Evolutionary conservation across 1,140 invertebrate species (phyloP).

Genomic region (Drosophila ironensis): DNA sequence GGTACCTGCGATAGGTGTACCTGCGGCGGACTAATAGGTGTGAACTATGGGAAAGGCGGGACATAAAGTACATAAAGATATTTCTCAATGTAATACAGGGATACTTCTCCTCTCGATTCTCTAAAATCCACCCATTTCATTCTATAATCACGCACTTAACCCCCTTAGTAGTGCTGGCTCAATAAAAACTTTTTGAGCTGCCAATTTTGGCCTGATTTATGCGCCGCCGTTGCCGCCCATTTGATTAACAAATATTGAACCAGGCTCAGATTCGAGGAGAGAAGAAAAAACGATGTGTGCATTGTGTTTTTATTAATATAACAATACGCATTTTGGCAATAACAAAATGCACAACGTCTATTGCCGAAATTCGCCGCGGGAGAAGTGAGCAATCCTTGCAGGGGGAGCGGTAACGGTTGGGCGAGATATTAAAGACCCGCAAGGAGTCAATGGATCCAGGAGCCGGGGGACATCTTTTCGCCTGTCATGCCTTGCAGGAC

Average conservation of each 20-base stretch:
- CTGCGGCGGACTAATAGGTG: slow-evolving; percentile 38
- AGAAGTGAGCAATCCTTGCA: slow-evolving; percentile 59
- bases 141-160: slow-evolving; percentile 7
- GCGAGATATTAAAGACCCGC: slow-evolving; percentile 60
- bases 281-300: slow-evolving; percentile 20
- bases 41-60: slow-evolving; percentile 3
- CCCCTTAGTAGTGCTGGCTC: slow-evolving; percentile 13
- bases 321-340: slow-evolving; percentile 58
- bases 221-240: slow-evolving; percentile 50
- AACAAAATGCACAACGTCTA: slow-evolving; percentile 38
- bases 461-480: slow-evolving; percentile 29
- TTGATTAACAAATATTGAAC: slow-evolving; percentile 62
- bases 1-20: slow-evolving; percentile 13
- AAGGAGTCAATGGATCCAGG: slow-evolving; percentile 44
- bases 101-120: too few relatives aligned
- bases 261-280: slow-evolving; percentile 3
- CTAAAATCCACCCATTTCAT: background rate
- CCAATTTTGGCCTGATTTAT: slow-evolving; percentile 55
- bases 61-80: too few relatives aligned
- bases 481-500: slow-evolving; percentile 62
- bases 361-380: slow-evolving; percentile 41
- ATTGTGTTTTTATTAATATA: slow-evolving; percentile 62
- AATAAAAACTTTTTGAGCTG: slow-evolving; percentile 9
- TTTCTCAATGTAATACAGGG: too few relatives aligned
- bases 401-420: background rate